Evolutionary conservation across 2,797 vertebrate species (phyloP).

Genomic region (Enteromius argenteus): DNA sequence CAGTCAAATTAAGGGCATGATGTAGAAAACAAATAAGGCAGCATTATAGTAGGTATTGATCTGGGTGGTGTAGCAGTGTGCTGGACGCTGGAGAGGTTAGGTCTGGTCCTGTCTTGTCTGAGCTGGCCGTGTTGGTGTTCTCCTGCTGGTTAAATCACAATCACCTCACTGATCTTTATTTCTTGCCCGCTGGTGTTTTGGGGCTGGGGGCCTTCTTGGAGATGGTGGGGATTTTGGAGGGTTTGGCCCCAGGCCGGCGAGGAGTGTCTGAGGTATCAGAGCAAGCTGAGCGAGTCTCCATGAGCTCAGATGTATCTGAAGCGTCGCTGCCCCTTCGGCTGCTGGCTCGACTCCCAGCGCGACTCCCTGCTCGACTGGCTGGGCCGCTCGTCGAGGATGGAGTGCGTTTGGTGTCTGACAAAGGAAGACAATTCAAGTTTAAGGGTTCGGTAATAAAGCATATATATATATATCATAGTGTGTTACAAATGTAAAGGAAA

Average conservation of each 20-base stretch:
- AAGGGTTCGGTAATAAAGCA: background rate
- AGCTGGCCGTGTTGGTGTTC: conserved; percentile 43
- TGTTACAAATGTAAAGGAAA: background rate
- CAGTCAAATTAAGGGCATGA: conserved; percentile 61
- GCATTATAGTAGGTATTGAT: conserved; percentile 67
- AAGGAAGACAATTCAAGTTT: background rate
- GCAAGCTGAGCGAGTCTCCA: conserved; percentile 92
- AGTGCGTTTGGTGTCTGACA: conserved; percentile 87
- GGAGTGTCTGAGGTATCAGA: conserved; percentile 96
- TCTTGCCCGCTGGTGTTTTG: conserved; percentile 87
- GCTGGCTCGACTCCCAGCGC: conserved; percentile 89
- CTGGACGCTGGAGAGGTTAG: conserved; percentile 48
- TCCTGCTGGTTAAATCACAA: conserved; percentile 49
- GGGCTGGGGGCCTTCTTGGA: conserved; percentile 91
- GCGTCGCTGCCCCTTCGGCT: conserved; percentile 95
- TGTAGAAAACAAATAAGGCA: conserved; percentile 79
- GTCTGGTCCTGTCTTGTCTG: conserved; percentile 32
- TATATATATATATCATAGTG: background rate
- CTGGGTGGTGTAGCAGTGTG: conserved; percentile 56
- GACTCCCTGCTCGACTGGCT: conserved; percentile 90
- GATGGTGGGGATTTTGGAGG: conserved; percentile 97
- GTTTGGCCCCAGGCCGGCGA: conserved; percentile 82
- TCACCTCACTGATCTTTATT: conserved; percentile 73
- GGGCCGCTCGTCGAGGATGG: conserved; percentile 83
- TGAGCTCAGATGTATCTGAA: conserved; percentile 90